Base-by-base conservation (phyloP, 2,888 invertebrate species). In the Fabriciana adippe region DNA sequence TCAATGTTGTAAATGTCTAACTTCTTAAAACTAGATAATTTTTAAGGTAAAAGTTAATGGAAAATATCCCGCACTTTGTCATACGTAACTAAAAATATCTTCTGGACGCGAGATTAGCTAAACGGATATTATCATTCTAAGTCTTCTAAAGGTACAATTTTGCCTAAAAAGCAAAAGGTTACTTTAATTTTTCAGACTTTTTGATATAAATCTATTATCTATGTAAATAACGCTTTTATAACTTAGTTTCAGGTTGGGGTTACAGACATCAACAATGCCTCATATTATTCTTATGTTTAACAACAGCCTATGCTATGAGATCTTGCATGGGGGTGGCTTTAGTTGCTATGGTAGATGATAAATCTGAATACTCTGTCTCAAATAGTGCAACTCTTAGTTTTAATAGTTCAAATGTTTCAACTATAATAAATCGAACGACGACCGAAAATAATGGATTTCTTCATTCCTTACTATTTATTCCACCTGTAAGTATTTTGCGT, bases 251-350 rank as follows among this genome's bases (percentile, higher is more conserved):
- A 82, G 82, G 77, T 72, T 90, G 83, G 82, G 90, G 90, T 1
- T 80, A 81, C 69, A 86, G 95, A 54, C 95, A 95, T 76, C 84
- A 93, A 48, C 95, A 95, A 79, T 90, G 93, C 18, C 68, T 94
- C 0, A 82, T 95, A 57, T 82, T 95, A 57, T 94, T 95, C 74
- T 78, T 93, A 15, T 90, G 94, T 1, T 83, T 94, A 18, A 87
- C 94, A 0, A 90, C 94, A 54, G 94, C 94, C 3, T 95, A 95
- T 81, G 94, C 94, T 13, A 93, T 95, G 85, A 85, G 95, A 68
- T 90, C 94, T 0, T 94, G 94, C 72, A 92, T 95, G 81, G 95
- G 95, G 0, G 94, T 95, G 0, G 94, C 94, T 0, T 84, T 96
- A 26, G 95, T 95, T 0, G 95, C 94, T 1, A 95, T 96, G 95